Percentiles rank a stretch among this genome's conserved stretches.
Conservation (phyloP, 2,113 vertebrate species). For the Henicopernis longicauda region DNA sequence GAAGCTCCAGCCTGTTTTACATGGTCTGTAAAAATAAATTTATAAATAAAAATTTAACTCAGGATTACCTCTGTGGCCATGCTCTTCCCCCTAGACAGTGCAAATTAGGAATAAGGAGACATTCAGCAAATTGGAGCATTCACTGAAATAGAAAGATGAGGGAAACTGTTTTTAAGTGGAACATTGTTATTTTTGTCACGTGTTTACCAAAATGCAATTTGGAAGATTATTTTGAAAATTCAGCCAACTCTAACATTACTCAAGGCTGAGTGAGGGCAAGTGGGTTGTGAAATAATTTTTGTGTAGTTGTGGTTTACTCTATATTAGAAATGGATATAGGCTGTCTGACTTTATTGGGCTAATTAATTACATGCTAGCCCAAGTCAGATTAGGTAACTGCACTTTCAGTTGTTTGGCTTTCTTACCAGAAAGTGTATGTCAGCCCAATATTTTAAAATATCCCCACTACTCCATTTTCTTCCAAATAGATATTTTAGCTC, state of each 20-base stretch:
- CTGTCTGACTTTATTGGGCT: not conserved
- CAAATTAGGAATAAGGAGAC: not conserved
- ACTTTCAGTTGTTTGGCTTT: not conserved
- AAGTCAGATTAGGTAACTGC: not conserved
- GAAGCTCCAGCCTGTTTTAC: not conserved
- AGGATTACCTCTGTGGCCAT: not conserved
- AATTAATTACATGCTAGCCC: not conserved
- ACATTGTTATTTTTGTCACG: not conserved
- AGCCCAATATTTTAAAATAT: not conserved
- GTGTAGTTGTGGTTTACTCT: not conserved
- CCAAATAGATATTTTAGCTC: not conserved
- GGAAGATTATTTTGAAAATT: not conserved
- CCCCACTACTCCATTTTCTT: not conserved
- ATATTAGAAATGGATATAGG: not conserved
- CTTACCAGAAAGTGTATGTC: not conserved
- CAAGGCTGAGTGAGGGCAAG: not conserved
- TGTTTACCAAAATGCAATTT: not conserved
- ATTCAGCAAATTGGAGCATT: not conserved
- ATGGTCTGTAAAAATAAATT: not conserved
- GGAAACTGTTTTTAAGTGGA: not conserved
- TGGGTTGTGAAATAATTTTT: not conserved
- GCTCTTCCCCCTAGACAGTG: not conserved
- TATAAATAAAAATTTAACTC: not conserved
- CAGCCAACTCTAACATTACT: not conserved
- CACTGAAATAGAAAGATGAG: not conserved